Base-by-base conservation (phyloP, 2,113 vertebrate species). In the Panurus biarmicus region DNA sequence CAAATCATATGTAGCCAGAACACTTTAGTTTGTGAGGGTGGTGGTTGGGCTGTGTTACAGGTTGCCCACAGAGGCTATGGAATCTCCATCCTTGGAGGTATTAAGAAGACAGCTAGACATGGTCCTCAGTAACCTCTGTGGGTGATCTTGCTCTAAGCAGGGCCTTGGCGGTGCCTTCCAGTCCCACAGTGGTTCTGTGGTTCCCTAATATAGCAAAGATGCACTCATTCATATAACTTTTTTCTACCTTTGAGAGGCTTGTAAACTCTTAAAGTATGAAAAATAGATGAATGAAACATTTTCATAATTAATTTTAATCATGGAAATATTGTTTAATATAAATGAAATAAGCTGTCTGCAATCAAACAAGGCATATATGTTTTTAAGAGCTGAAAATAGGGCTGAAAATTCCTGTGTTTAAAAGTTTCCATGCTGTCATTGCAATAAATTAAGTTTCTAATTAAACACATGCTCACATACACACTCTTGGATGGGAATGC, bases 381-480 rank as follows among this genome's bases (percentile, higher is more conserved):
- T 91, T 82, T 82, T 66, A 93, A 61, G 72, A 77, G 60, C 38
- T 86, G 33, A 15, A 80, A 85, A 85, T 7, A 73, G 22, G 23
- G 19, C 33, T 94, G 77, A 80, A 67, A 94, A 86, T 80, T 92
- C 75, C 60, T 56, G 40, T 50, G 42, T 79, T 87, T 93, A 77
- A 94, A 96, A 93, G 67, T 95, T 95, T 95, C 87, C 74, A 73
- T 96, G 75, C 60, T 94, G 82, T 95, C 90, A 91, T 56, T 91
- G 60, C 72, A 7, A 91, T 95, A 95, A 93, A 96, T 96, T 96
- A 95, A 93, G 66, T 90, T 91, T 96, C 89, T 95, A 95, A 94
- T 97, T 96, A 95, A 95, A 91, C 93, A 93, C 90, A 95, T 85
- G 90, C 90, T 95, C 92, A 88, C 82, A 91, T 85, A 48, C 78